Evolutionary conservation across 2,797 vertebrate genomes (phyloP).

Genomic region (Melanitta fusca): DNA sequence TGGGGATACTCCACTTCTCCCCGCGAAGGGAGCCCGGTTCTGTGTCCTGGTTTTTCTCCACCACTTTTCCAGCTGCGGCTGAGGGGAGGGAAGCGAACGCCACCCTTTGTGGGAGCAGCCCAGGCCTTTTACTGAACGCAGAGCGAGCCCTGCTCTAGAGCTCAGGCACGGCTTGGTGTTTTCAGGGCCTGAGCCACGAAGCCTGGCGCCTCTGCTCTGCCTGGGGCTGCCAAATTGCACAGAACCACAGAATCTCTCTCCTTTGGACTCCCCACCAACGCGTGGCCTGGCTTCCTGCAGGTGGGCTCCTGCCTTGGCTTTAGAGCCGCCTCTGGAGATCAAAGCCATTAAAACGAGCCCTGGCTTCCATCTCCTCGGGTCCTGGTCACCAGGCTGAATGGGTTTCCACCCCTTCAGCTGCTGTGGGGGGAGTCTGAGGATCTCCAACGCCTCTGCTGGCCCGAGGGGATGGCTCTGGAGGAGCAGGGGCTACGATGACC

Average conservation of each 20-base stretch:
- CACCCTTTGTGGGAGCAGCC: accelerated
- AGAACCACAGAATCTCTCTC: not conserved
- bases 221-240: not conserved
- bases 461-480: too few relatives aligned
- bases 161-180: not conserved
- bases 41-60: not conserved
- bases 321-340: not conserved
- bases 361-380: accelerated
- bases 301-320: not conserved
- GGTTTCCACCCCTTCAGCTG: not conserved
- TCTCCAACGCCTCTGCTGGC: accelerated
- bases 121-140: accelerated
- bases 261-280: not conserved
- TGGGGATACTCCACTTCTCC: not conserved
- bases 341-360: not conserved
- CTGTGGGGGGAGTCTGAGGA: not conserved
- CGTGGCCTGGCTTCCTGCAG: not conserved
- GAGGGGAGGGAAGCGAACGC: not conserved
- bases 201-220: not conserved
- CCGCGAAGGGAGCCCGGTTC: not conserved
- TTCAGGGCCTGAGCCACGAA: not conserved
- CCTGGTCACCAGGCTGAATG: accelerated
- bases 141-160: accelerated
- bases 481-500: not conserved
- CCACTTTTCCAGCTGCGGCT: not conserved